Evolutionary conservation across 2,797 vertebrate species (phyloP).

Genomic region (Eidolon dupreanum): DNA sequence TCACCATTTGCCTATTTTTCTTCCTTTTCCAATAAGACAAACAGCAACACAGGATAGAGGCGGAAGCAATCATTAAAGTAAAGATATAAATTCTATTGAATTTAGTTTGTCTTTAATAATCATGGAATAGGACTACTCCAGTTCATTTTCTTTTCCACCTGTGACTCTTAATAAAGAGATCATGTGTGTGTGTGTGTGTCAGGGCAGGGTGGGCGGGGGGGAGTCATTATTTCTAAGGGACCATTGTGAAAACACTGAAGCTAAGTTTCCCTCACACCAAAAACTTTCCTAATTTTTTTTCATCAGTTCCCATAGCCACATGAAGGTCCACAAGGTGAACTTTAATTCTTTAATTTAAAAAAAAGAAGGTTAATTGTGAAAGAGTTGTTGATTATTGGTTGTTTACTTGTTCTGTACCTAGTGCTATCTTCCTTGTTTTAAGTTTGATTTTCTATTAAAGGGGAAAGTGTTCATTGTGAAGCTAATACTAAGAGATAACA

Average conservation of each 20-base stretch:
- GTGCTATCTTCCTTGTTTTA: neutral
- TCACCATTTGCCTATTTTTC: neutral
- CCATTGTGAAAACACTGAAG: neutral
- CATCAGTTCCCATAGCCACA: neutral
- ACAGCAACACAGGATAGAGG: neutral
- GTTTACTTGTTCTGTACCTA: neutral
- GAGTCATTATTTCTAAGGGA: neutral
- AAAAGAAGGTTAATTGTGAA: neutral
- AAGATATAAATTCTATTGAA: neutral
- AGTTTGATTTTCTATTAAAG: neutral
- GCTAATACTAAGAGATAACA: neutral
- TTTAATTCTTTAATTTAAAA: neutral
- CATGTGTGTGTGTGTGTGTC: neutral
- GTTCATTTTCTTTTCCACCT: neutral
- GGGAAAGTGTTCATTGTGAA: neutral
- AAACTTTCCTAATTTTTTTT: neutral
- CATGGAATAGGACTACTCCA: neutral
- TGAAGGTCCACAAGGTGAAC: neutral
- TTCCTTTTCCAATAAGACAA: constrained; percentile 3
- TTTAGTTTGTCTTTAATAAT: neutral
- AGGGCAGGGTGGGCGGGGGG: accelerated
- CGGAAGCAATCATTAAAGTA: neutral
- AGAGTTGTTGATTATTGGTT: neutral
- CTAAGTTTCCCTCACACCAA: neutral
- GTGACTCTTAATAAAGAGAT: neutral